Percentiles rank a stretch among this genome's conserved stretches.
These are phyloP conservation scores for Trissolcus brochymenae DNA, from an alignment of 2,888 invertebrate genomes.

Conservation along the genomic window DNA sequence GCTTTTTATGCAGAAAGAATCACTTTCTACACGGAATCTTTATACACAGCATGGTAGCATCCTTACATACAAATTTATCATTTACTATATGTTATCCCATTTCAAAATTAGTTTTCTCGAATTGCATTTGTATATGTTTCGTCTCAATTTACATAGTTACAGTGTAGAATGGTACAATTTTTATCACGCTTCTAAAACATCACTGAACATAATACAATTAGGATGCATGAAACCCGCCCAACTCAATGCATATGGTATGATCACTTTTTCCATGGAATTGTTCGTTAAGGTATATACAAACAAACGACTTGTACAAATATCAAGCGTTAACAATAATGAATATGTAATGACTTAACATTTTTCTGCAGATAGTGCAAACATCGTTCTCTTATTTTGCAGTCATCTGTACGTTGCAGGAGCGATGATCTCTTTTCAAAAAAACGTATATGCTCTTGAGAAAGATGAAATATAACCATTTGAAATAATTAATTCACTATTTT, in stretches of 20 bases:
- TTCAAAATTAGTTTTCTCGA: too few species aligned
- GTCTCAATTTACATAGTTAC: constrained; percentile 4
- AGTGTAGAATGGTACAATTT: constrained; percentile 14
- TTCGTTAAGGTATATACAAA: constrained; percentile 11
- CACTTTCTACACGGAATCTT: neutral
- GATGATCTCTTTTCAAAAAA: too few species aligned
- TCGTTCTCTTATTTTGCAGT: constrained; percentile 12
- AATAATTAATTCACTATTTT: too few species aligned
- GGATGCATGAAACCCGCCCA: constrained; percentile 3
- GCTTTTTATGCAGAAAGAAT: constrained; percentile 7
- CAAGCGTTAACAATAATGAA: too few species aligned
- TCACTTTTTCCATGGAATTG: constrained; percentile 10
- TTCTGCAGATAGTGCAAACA: constrained; percentile 8
- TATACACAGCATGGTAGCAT: constrained; percentile 10
- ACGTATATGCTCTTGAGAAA: too few species aligned
- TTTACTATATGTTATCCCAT: too few species aligned
- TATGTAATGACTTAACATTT: neutral
- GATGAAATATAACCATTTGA: too few species aligned
- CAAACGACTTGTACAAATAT: too few species aligned
- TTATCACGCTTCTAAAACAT: constrained; percentile 1
- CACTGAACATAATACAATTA: constrained; percentile 12
- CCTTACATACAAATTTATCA: too few species aligned
- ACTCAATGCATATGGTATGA: constrained; percentile 3
- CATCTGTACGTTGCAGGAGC: neutral
- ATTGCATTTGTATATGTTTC: neutral